These are phyloP conservation scores for Melanogrammus aeglefinus DNA, from an alignment of 2,797 vertebrate species.

Conservation along the genomic window DNA sequence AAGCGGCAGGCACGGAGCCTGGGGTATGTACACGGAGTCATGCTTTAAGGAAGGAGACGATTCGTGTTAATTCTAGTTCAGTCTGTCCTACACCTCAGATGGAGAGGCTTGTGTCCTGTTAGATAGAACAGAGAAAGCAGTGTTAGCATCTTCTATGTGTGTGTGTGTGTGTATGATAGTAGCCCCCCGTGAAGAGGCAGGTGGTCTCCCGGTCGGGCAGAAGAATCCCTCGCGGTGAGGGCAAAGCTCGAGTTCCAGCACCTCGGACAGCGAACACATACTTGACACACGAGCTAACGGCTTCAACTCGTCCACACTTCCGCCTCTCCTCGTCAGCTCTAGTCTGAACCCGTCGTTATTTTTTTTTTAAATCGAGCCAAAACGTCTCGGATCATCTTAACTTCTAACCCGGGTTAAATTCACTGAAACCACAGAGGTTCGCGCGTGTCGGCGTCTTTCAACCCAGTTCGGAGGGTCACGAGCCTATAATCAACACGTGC, in stretches of 20 bases:
- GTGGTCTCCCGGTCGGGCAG: background rate
- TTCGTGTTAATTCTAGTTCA: background rate
- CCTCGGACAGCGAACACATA: constrained; percentile 21
- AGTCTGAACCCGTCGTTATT: too few relatives aligned
- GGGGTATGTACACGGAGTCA: constrained; percentile 42
- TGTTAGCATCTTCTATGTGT: background rate
- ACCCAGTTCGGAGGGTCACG: background rate
- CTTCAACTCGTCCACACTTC: background rate
- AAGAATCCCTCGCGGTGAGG: background rate
- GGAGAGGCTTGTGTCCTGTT: background rate
- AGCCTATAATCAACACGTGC: background rate
- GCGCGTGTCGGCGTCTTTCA: background rate
- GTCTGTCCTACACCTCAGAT: constrained; percentile 1
- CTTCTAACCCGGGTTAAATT: background rate
- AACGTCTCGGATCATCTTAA: background rate
- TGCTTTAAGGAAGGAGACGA: constrained; percentile 10
- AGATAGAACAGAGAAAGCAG: background rate
- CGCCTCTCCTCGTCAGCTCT: background rate
- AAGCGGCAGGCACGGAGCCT: constrained; percentile 21
- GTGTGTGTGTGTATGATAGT: background rate
- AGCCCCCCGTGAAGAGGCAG: background rate
- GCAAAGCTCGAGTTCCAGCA: constrained; percentile 11
- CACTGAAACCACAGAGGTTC: background rate
- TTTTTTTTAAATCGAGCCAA: background rate
- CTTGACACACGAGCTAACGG: too few relatives aligned